Conservation (phyloP, 2,888 invertebrate species). For the Pharmacophagus antenor region DNA sequence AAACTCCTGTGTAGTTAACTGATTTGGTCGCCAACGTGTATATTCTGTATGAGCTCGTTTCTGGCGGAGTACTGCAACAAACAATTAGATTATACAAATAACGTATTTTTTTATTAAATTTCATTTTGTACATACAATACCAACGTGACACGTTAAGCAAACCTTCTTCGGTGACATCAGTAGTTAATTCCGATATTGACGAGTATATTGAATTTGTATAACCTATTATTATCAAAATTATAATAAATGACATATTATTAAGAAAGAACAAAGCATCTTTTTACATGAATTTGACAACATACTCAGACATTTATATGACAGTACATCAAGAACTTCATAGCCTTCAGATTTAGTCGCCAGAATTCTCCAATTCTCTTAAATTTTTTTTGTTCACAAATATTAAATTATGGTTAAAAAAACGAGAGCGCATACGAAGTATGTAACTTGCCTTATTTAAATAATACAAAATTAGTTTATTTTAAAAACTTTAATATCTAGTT, state of each 20-base stretch:
- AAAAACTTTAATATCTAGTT: neutral
- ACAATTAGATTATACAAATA: neutral
- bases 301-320: constrained; percentile 7
- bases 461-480: neutral
- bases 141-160: constrained; percentile 58
- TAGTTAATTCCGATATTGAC: constrained; percentile 44
- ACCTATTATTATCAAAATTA: constrained; percentile 63
- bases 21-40: constrained; percentile 63
- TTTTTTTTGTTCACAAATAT: neutral
- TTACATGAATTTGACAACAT: constrained; percentile 43
- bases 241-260: constrained; percentile 67
- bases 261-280: constrained; percentile 53
- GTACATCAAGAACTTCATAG: constrained; percentile 16
- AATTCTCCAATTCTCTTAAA: constrained; percentile 12
- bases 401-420: neutral
- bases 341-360: constrained; percentile 24
- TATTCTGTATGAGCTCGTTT: constrained; percentile 64
- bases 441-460: neutral
- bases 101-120: neutral
- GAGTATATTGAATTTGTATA: constrained; percentile 55
- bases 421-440: neutral
- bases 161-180: constrained; percentile 47
- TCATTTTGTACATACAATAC: constrained; percentile 30
- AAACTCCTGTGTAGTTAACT: constrained; percentile 59
- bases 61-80: constrained; percentile 50